Evolutionary conservation across 2,888 invertebrate species (phyloP).

Genomic region (Oxycera nigricornis): DNA sequence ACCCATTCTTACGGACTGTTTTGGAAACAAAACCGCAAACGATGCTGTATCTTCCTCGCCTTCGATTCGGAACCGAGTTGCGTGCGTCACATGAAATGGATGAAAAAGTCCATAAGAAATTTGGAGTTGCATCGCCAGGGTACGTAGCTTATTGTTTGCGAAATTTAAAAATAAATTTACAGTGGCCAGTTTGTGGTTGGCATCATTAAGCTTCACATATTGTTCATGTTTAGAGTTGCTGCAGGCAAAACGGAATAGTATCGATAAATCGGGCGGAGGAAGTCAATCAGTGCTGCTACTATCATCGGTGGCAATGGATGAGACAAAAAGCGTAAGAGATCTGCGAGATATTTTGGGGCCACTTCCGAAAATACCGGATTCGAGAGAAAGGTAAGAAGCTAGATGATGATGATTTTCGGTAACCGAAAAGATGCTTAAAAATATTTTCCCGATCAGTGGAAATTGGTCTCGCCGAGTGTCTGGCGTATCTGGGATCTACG

Average conservation of each 20-base stretch:
- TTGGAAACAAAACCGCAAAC: constrained; percentile 61
- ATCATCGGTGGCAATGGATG: not conserved
- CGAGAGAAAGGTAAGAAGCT: constrained; percentile 48
- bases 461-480: constrained; percentile 54
- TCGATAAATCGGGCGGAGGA: not conserved
- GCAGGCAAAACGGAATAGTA: constrained; percentile 29
- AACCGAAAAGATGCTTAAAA: not conserved
- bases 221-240: constrained; percentile 1
- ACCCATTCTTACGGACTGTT: constrained; percentile 59
- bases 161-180: not conserved
- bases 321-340: constrained; percentile 30
- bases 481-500: constrained; percentile 60
- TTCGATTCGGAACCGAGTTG: constrained; percentile 58
- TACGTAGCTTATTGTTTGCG: constrained; percentile 37
- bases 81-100: constrained; percentile 61
- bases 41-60: constrained; percentile 60
- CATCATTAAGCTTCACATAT: not conserved
- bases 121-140: constrained; percentile 59
- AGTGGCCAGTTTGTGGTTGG: not conserved
- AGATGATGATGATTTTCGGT: not conserved
- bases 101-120: constrained; percentile 61
- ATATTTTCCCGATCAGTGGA: constrained; percentile 29
- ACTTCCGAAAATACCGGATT: constrained; percentile 58
- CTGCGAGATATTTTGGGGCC: constrained; percentile 57
- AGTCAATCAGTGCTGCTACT: not conserved